A percentile compares a stretch with the other conserved stretches of the same genome.
Conservation (phyloP, 30 jellyfish, hydroid and myxozoan genomes). For the Hydractinia echinata region DNA sequence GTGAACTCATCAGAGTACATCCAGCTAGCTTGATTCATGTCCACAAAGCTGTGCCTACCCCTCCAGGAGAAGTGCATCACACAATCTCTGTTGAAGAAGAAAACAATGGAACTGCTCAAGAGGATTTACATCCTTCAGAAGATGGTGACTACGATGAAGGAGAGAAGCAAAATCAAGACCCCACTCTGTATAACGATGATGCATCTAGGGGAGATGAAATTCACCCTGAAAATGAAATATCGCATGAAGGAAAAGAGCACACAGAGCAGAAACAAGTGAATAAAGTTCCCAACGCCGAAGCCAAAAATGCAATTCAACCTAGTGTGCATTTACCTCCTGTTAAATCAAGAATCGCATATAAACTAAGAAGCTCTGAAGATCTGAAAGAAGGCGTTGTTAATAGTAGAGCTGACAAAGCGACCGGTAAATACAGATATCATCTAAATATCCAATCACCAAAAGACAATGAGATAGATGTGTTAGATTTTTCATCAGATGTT, state of each 20-base stretch:
- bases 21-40: slow-evolving; percentile 13
- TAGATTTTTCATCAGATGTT: no score
- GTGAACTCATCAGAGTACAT: slow-evolving; percentile 30
- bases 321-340: no score
- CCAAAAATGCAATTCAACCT: no score
- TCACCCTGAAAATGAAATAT: no score
- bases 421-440: slow-evolving; percentile 22
- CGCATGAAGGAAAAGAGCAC: no score
- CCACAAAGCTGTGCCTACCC: slow-evolving; percentile 11
- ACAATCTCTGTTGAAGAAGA: neutral
- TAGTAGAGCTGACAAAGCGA: slow-evolving; percentile 41
- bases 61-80: neutral
- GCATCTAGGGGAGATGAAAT: no score
- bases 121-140: no score
- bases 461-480: slow-evolving; percentile 18
- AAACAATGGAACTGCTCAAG: no score
- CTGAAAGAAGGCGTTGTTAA: neutral
- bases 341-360: neutral
- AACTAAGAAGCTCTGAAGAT: neutral
- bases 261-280: no score
- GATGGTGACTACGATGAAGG: neutral
- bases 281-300: no score
- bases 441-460: slow-evolving; percentile 16
- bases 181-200: no score
- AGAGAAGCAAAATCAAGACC: neutral